Evolutionary conservation across 92 coral and sea anemone genomes (phyloP), one percentile per base, ranked within the genome.

Genomic region (Plumapathes pennacea): DNA sequence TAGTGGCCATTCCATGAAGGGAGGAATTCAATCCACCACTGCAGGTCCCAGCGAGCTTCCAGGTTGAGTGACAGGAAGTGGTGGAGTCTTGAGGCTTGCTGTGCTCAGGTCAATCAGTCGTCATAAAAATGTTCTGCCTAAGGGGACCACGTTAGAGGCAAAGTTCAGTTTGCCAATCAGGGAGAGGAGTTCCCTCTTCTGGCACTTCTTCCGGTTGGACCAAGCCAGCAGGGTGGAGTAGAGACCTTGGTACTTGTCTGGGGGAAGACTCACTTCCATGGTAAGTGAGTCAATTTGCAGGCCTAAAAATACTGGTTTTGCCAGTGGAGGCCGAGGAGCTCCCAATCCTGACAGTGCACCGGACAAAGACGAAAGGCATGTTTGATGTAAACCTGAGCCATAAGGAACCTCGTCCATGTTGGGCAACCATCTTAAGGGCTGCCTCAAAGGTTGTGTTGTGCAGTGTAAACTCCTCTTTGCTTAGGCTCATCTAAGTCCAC

Each of bases 111-210:
- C 34, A 21, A 64, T 67, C 27, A 54, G 33, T 14, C 65, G 54
- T 19, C 54, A 31, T 5, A 67, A 41, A 27, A 67, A 54, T 11
- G 56, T 67, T 40, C 54, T 51, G 37, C 64, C 74, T 11, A 50
- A 32, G 25, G 72, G 72, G 33, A 65, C 42, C n/a, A 65, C 50
- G 17, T 23, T 24, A 18, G 62, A 66, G 2, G 51, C 74, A 66
- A 32, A 56, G 20, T 51, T 66, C 19, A 66, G 51, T 29, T 66
- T 37, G 52, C 74, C 74, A 26, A 52, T 44, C 67, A 59, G 18
- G 25, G 67, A 59, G 22, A 40, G 50, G 25, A 59, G 67, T 38
- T 59, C 67, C n/a, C 47, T 1, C 25, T 56, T 39, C 32, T 6
- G 51, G 36, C 57, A 50, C 32, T 28, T 49, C 18, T 50, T 27